Base-by-base conservation (phyloP, 1,140 invertebrate genomes). In the Delia radicum region DNA sequence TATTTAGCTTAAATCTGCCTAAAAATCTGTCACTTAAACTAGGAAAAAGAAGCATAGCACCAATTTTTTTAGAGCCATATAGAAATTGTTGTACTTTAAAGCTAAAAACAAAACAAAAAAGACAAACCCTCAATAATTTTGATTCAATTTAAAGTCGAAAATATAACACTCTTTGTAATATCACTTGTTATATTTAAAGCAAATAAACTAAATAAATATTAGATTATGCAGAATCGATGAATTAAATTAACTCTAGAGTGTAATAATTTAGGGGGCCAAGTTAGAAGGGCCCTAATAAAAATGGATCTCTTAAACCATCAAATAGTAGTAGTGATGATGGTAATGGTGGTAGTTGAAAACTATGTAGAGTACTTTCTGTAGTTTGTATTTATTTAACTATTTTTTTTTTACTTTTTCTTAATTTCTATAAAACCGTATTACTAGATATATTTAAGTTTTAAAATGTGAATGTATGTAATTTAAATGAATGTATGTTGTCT, bases 151-250 rank as follows among this genome's bases (percentile, higher is more conserved):
- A 15, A 42, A 8, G 12, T 33, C n/a, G n/a, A 31, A 55, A 55
- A 55, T 18, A 21, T n/a, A 55, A 55, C 48, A 10, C 48, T 55
- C 48, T 24, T 55, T 24, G 21, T 21, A 55, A 6, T 55, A 55
- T 24, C 48, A 24, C 48, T 55, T 55, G 48, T n/a, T n/a, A 55
- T 55, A 21, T 48, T 48, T 48, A 8, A 21, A 55, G 24, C 18
- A 55, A 55, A 48, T 48, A 21, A 55, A 55, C 48, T 42, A 67
- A 37, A 33, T 69, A 37, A 33, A 8, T 12, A 18, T 18, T 69
- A 69, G 65, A 69, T 69, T 69, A 29, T 69, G 65, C 65, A 69
- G 65, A 69, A 69, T 69, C 65, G 65, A 69, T 69, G 65, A 69
- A 69, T 69, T 69, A 33, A 63, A 37, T 69, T 33, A 69, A 69